These are phyloP conservation scores for Yoshiicerus persimilis DNA, from an alignment of 1,140 invertebrate species.

Conservation along the genomic window DNA sequence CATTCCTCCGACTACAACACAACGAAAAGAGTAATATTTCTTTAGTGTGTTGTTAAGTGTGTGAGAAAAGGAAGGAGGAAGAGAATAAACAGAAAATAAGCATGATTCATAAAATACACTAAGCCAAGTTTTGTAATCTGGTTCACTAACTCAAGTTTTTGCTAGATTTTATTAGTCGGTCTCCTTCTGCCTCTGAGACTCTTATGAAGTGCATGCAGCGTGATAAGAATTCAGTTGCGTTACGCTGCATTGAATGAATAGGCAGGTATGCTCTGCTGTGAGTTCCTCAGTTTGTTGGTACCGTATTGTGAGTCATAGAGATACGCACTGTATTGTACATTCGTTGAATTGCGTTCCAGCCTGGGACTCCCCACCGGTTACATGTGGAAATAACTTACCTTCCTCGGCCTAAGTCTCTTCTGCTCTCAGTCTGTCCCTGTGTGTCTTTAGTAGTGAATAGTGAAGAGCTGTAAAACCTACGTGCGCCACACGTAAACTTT, in stretches of 20 bases:
- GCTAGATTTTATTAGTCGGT: not conserved
- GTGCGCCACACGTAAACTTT: not conserved
- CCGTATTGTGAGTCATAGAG: not conserved
- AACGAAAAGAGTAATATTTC: not conserved
- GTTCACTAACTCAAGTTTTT: not conserved
- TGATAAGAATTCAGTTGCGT: not conserved
- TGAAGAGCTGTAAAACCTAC: not conserved
- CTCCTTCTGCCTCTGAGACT: not conserved
- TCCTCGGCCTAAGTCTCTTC: not conserved
- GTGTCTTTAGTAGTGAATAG: not conserved
- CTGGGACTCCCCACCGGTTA: not conserved
- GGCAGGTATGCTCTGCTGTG: not conserved
- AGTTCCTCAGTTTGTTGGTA: not conserved
- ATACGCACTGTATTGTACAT: not conserved
- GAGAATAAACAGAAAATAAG: not conserved
- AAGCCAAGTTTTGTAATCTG: constrained; percentile 8
- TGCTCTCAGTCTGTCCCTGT: not conserved
- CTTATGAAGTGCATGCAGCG: not conserved
- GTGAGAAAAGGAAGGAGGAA: not conserved
- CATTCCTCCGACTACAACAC: too few relatives aligned
- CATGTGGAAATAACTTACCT: constrained; percentile 13
- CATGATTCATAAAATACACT: not conserved
- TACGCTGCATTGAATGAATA: not conserved
- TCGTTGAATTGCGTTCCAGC: not conserved
- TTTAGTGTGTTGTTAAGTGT: not conserved